phyloP scores from a whole-genome alignment of 2,888 invertebrate genomes.

The Hoplodrina blanda region DNA sequence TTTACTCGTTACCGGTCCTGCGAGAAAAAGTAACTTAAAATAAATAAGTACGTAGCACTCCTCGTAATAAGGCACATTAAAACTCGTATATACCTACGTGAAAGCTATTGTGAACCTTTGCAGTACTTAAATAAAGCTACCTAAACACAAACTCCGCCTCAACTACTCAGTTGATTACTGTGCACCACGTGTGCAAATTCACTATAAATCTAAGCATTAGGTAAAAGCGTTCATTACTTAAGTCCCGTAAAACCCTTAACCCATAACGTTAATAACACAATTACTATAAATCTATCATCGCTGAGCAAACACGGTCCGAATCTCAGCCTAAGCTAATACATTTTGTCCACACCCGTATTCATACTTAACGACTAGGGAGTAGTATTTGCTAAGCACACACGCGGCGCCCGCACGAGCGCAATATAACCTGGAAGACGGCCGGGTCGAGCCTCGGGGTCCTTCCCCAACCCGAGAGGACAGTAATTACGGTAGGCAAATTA shows the following conservation, averaged over 20 bases:
- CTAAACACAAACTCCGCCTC: conserved; percentile 41
- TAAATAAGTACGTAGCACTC: conserved; percentile 61
- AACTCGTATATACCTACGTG: conserved; percentile 23
- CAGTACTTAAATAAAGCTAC: conserved; percentile 34
- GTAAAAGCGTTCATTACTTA: conserved; percentile 90
- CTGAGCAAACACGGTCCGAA: conserved; percentile 89
- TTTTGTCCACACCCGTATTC: conserved; percentile 91
- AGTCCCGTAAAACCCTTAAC: conserved; percentile 90
- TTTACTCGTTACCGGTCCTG: conserved; percentile 81
- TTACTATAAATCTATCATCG: conserved; percentile 91
- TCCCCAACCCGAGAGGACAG: conserved; percentile 90
- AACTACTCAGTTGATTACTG: conserved; percentile 76
- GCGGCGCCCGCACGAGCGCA: conserved; percentile 89
- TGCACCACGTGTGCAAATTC: conserved; percentile 85
- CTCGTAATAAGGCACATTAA: conserved; percentile 50
- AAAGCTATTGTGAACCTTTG: conserved; percentile 18
- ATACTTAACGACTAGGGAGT: conserved; percentile 89
- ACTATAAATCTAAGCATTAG: conserved; percentile 89
- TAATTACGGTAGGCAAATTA: conserved; percentile 92
- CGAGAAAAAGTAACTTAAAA: conserved; percentile 76
- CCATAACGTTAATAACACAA: conserved; percentile 91
- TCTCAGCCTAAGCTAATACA: conserved; percentile 91
- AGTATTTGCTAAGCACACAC: conserved; percentile 90
- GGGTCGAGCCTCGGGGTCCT: conserved; percentile 87
- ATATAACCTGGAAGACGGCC: conserved; percentile 89